Evolutionary conservation across 2,797 vertebrate genomes (phyloP), one percentile per base, ranked within the genome.

Genomic region (Channallabes apus): DNA sequence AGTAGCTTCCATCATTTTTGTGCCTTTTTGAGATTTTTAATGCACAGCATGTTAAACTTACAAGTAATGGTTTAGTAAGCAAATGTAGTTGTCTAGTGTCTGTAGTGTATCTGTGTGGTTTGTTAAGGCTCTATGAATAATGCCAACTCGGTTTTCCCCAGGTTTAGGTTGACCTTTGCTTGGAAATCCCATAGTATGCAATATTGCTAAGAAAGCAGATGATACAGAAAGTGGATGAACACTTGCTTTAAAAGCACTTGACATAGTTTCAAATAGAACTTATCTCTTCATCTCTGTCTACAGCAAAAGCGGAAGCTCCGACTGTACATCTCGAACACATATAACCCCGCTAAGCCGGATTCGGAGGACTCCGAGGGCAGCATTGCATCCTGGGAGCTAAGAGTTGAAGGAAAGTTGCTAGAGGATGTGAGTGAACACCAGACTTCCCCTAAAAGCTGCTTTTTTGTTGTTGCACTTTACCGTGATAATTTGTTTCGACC

Each of bases 271-370:
- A 35, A 68, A 68, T 35, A 35, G 7, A 46, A 46, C 12, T 18
- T 41, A 18, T 38, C 2, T 38, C 17, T 24, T 58, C 8, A 15
- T 61, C 20, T 46, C 11, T 62, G 14, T 22, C 9, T 89, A 92
- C 95, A 99, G 98, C 98, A 99, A 97, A 99, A 99, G 92, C 94
- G 98, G 90, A 99, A 99, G 93, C 94, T 99, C 88, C 95, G 98
- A 68, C 96, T 99, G 84, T 99, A 99, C 91, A 99, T 99, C 91
- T 99, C 98, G 86, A 99, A 99, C 92, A 99, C 98, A 2, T 99
- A 98, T 91, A 99, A 99, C 92, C 98, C 98, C 1, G 98, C 98
- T 54, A 97, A 98, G 89, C 96, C 97, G 0, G 98, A 99, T 0
- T 97, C 97, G 0, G 98, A 99, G 2, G 98, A 99, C 91, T 98